phyloP scores from a whole-genome alignment of 2,888 invertebrate species.

The Dryadula phaetusa region DNA sequence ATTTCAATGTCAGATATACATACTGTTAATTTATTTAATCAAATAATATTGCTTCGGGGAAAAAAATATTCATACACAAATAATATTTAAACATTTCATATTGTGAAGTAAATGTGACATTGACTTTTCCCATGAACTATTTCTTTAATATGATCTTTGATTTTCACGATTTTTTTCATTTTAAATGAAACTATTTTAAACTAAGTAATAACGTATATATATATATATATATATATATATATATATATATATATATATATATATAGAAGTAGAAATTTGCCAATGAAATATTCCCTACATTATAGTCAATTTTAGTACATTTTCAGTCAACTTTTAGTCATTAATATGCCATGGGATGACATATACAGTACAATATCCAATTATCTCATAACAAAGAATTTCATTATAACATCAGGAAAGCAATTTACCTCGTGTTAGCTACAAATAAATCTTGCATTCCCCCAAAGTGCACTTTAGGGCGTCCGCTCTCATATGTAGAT shows the following conservation, averaged over 20 bases:
- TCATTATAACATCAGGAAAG: conserved; percentile 32
- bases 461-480: conserved; percentile 44
- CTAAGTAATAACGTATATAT: too few species aligned
- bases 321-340: neutral
- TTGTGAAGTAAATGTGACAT: too few species aligned
- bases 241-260: too few species aligned
- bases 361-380: conserved; percentile 13
- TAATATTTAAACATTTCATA: neutral
- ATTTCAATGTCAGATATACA: conserved; percentile 12
- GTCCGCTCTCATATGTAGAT: conserved; percentile 10
- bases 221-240: too few species aligned
- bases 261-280: too few species aligned
- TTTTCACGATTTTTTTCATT: too few species aligned
- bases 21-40: neutral
- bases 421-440: conserved; percentile 38
- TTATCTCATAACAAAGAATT: conserved; percentile 36
- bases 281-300: too few species aligned
- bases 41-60: neutral
- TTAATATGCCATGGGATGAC: neutral
- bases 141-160: too few species aligned
- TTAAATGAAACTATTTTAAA: too few species aligned
- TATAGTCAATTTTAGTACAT: too few species aligned
- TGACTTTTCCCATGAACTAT: too few species aligned
- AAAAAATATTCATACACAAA: neutral
- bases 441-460: conserved; percentile 41